Evolutionary conservation across 1,140 invertebrate species (phyloP), one percentile per base, ranked within the genome.

Genomic region (Macrobrachium nipponense): DNA sequence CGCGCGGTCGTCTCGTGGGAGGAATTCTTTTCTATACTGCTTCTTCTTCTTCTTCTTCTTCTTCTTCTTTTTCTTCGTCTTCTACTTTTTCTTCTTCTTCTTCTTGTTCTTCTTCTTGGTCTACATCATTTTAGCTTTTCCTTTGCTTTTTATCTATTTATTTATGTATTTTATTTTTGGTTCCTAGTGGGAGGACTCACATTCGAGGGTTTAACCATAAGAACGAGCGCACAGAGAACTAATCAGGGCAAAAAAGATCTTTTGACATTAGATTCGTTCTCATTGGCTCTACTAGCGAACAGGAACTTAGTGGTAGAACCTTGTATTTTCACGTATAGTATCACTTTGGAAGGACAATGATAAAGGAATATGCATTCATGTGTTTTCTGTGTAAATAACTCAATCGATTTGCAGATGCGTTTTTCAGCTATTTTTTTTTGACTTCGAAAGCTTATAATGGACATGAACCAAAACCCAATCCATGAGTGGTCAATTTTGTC

Each of bases 271-370:
- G 75, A 79, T 70, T 80, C 77, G 76, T 73, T 86, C 62, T 86
- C 77, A 86, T 86, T 86, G 77, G 83, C 83, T 86, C 83, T 86
- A 80, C 72, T 51, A 72, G 78, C 83, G 60, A 86, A 80, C 83
- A 86, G 83, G 83, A 86, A 86, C 83, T 86, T 73, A 86, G 68
- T 79, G 83, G 68, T 66, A 80, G 83, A 85, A 85, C 83, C 83
- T 80, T 85, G 68, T 79, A 58, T 85, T 23, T 80, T 82, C 75
- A 82, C 61, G 58, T 51, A 60, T 73, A 79, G 60, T 72, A 51
- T 79, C 20, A 14, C 36, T 80, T 58, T 86, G 83, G 83, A 86
- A 86, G 43, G 83, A 86, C 83, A 86, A 86, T 86, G 83, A 70
- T 43, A 15, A 70, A 68, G 20, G 27, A 12, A 68, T 80, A 51